Evolutionary conservation across 2,888 invertebrate species (phyloP).

Genomic region (Agriopis leucophaearia): DNA sequence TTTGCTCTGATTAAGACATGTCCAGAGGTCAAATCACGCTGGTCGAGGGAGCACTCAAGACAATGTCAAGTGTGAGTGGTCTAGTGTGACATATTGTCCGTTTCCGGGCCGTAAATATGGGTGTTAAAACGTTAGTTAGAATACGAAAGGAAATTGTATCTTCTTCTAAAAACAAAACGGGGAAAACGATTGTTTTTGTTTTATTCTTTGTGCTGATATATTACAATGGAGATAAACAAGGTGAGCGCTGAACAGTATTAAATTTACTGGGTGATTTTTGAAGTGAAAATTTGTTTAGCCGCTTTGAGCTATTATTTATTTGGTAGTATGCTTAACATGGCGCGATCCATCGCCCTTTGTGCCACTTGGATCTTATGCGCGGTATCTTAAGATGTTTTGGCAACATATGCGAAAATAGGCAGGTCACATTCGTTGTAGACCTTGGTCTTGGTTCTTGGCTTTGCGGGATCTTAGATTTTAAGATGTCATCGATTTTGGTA

Average conservation of each 20-base stretch:
- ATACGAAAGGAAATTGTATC: slow-evolving; percentile 35
- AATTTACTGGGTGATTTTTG: too few species aligned
- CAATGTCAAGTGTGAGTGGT: slow-evolving; percentile 56
- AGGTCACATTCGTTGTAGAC: too few species aligned
- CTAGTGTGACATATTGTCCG: slow-evolving; percentile 65
- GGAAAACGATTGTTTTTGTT: slow-evolving; percentile 37
- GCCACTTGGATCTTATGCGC: too few species aligned
- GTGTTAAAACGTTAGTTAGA: slow-evolving; percentile 55
- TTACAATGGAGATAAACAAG: not conserved
- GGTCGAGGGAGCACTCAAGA: slow-evolving; percentile 50
- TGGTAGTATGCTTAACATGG: too few species aligned
- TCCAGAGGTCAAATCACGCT: slow-evolving; percentile 51
- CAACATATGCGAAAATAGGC: too few species aligned
- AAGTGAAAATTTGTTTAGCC: not conserved
- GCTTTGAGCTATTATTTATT: too few species aligned
- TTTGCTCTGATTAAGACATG: slow-evolving; percentile 40
- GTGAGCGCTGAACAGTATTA: not conserved
- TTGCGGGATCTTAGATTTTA: too few species aligned
- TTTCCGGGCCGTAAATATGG: slow-evolving; percentile 65
- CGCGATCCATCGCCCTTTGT: too few species aligned
- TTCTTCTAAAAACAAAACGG: slow-evolving; percentile 23
- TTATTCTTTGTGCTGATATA: slow-evolving; percentile 8
- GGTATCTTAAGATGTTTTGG: too few species aligned
- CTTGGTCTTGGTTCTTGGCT: too few species aligned
- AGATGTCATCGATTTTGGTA: too few species aligned